Base-by-base conservation (phyloP, 2,888 invertebrate genomes). In the Colostygia pectinataria region DNA sequence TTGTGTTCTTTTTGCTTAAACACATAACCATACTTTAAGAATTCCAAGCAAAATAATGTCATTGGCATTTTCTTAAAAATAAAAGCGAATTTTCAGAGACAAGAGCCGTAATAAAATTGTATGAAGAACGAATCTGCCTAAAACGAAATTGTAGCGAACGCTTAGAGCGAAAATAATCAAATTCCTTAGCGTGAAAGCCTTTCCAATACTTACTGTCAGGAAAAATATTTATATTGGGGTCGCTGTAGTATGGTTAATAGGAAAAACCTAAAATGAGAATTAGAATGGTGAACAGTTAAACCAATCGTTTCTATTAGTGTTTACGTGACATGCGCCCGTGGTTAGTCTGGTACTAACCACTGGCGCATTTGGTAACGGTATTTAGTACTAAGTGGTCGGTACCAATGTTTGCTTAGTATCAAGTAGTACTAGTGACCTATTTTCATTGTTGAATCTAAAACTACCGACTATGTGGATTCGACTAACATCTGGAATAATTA, bases 201-300 rank as follows among this genome's bases (percentile, higher is more conserved):
- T 66, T 64, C 61, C 64, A 67, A 73, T 76, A 65, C 66, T 60
- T 63, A 61, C 63, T 68, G 68, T 66, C 69, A 65, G 64, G 66
- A 66, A 61, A 73, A 73, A 77, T 76, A 81, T 77, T 75, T 76
- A 73, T 77, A 63, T 73, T 63, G 50, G 49, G 49, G 48, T 29
- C 37, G 44, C 39, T 57, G 75, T 31, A 10, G 10, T n/a, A 18
- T 77, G 75, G 77, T 76, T 79, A 77, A 74, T 49, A 49, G 39
- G 43, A 40, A 44, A 68, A 65, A 66, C 66, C n/a, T 33, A 34
- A 25, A 68, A 71, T 65, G 66, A 74, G 66, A 72, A 71, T 62
- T 64, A 53, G 49, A 34, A 46, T 46, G 36, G 40, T 43, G 28
- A 32, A 41, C 45, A 41, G 5, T 7, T 13, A 12, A 31, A 23